Base-by-base conservation (phyloP, 2,888 invertebrate species). In the Zaprionus obscuricornis region DNA sequence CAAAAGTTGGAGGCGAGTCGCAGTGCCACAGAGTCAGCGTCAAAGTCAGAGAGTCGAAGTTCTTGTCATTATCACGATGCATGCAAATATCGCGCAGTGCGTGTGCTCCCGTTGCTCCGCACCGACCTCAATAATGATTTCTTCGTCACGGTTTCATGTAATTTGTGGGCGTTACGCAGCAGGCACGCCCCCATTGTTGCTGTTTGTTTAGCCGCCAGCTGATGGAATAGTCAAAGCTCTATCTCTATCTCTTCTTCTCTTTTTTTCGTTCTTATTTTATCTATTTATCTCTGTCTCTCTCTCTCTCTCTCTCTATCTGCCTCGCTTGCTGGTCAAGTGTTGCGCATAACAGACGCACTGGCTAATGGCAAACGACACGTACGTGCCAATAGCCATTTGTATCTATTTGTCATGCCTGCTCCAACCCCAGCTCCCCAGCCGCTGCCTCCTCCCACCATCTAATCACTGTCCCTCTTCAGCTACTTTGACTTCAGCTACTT, bases 361-460 rank as follows among this genome's bases (percentile, higher is more conserved):
- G 66, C 83, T 79, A 79, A 85, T 79, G 85, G 75, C 83, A 66
- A 85, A 62, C 85, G 84, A 83, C 84, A 79, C 73, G 81, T 83
- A 82, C 86, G 86, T 82, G 81, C 84, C 81, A 85, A 82, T 85
- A 82, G 64, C 86, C 86, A 83, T 86, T 86, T 86, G 86, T 86
- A 86, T 81, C 86, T 85, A 86, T 86, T 86, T 86, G 86, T 86
- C 86, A 86, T 60, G 69, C 50, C 58, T 24, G 40, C 26, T 4
- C 31, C 36, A 37, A 4, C 2, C 5, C 10, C 13, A n/a, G n/a
- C n/a, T n/a, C n/a, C n/a, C n/a, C n/a, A n/a, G n/a, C n/a, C n/a
- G 7, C 13, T 10, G 8, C 20, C 20, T n/a, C 47, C 10, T 16
- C 7, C n/a, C n/a, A n/a, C n/a, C n/a, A n/a, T 14, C 18, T 3